These are phyloP conservation scores for Petrolisthes manimaculis DNA, from an alignment of 2,888 invertebrate species.

Conservation along the genomic window DNA sequence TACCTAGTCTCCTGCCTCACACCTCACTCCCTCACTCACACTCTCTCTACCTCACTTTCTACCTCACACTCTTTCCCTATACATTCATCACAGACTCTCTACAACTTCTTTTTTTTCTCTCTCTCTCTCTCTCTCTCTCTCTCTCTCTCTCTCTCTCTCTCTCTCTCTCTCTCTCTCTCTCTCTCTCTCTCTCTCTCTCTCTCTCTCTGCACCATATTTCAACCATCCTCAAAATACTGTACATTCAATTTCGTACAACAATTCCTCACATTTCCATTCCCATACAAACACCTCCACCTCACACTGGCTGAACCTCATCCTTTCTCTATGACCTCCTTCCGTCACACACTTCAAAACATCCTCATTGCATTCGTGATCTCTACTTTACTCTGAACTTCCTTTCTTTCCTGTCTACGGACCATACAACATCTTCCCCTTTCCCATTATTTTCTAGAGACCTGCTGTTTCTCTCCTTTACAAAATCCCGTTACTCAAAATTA, in stretches of 20 bases:
- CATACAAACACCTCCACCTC: too few species aligned
- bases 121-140: constrained; percentile 24
- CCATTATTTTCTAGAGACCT: too few species aligned
- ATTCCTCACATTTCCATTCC: too few species aligned
- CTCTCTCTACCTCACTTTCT: not conserved
- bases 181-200: constrained; percentile 24
- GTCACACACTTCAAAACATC: not conserved
- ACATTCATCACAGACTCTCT: not conserved
- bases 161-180: constrained; percentile 34
- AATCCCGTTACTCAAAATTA: too few species aligned
- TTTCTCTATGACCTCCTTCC: not conserved
- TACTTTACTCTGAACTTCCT: too few species aligned
- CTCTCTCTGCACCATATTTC: not conserved
- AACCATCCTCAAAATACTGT: too few species aligned
- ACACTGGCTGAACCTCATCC: not conserved
- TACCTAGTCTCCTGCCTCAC: not conserved
- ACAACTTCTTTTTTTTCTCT: not conserved
- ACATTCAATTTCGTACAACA: too few species aligned
- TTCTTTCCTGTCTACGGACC: too few species aligned
- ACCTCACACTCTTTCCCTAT: not conserved
- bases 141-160: constrained; percentile 23
- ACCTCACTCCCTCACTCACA: not conserved
- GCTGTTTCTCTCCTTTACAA: too few species aligned
- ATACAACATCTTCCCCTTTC: too few species aligned
- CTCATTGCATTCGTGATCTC: too few species aligned